Percentiles rank a stretch among this genome's conserved stretches.
Conservation (phyloP, 1,140 invertebrate species). For the Callitettix versicolor region DNA sequence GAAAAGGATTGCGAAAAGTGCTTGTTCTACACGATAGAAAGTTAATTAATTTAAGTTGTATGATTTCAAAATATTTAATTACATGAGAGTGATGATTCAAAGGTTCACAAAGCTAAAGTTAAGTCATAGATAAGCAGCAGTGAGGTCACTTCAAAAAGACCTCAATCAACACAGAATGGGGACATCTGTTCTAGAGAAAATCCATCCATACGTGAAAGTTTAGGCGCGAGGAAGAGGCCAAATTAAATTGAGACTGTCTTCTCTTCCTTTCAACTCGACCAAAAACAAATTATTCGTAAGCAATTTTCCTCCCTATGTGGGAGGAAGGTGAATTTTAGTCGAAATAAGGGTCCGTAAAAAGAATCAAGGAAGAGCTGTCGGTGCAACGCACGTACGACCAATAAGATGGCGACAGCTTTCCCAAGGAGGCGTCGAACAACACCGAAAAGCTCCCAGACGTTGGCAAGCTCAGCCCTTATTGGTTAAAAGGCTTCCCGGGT, state of each 20-base stretch:
- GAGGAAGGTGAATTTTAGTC: neutral
- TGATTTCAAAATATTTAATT: too few relatives aligned
- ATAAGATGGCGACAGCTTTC: slow-evolving; percentile 14
- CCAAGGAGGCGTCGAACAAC: slow-evolving; percentile 10
- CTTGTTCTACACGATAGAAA: too few relatives aligned
- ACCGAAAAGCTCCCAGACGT: slow-evolving; percentile 6
- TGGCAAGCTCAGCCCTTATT: slow-evolving; percentile 13
- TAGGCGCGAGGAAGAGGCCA: neutral
- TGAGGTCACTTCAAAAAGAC: neutral
- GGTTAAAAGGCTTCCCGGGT: slow-evolving; percentile 17
- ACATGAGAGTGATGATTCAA: too few relatives aligned
- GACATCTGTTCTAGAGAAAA: neutral
- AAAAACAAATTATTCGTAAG: slow-evolving; percentile 17
- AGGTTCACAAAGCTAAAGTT: too few relatives aligned
- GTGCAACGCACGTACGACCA: slow-evolving; percentile 4
- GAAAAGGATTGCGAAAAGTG: too few relatives aligned
- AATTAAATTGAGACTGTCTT: slow-evolving; percentile 16
- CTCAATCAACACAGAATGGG: neutral
- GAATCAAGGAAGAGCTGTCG: neutral
- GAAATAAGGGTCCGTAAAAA: neutral
- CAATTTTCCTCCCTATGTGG: slow-evolving; percentile 6
- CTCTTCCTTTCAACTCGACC: neutral
- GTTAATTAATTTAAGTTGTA: too few relatives aligned
- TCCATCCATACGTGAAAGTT: too few relatives aligned
- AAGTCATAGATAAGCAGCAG: neutral